Percentiles rank a stretch among this genome's conserved stretches.
Evolutionary conservation across 2,797 vertebrate genomes (phyloP).

Genomic region (Steatocranus sp.): DNA sequence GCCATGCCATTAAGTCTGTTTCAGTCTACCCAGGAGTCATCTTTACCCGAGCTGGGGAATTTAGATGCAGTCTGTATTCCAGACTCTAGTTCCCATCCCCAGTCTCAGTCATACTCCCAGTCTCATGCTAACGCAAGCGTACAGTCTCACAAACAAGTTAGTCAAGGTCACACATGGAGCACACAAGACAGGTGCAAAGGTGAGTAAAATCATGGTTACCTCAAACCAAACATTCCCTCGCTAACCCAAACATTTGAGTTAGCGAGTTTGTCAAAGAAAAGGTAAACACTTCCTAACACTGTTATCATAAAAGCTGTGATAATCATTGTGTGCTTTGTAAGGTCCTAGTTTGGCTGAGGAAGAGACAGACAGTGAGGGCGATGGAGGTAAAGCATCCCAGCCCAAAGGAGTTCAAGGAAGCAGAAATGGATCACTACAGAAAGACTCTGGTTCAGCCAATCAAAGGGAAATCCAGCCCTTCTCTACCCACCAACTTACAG

Average conservation of each 20-base stretch:
- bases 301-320: not conserved
- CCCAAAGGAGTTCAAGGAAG: constrained; percentile 42
- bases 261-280: not conserved
- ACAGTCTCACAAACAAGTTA: constrained; percentile 45
- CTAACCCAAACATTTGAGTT: not conserved
- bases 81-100: constrained; percentile 23
- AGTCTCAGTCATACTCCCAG: not conserved
- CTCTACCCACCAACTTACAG: constrained; percentile 31
- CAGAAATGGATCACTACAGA: constrained; percentile 53
- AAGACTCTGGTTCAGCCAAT: constrained; percentile 64
- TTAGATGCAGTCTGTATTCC: constrained; percentile 27
- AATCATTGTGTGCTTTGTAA: constrained; percentile 9
- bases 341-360: constrained; percentile 54
- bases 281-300: not conserved
- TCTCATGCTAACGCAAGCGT: constrained; percentile 8
- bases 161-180: constrained; percentile 32
- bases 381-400: constrained; percentile 32
- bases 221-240: not conserved
- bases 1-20: constrained; percentile 34
- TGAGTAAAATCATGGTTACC: constrained; percentile 18
- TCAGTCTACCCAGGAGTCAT: constrained; percentile 65
- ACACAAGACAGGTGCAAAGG: constrained; percentile 58
- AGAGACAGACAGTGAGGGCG: constrained; percentile 51
- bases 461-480: constrained; percentile 69
- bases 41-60: constrained; percentile 14